Evolutionary conservation across 2,797 vertebrate species (phyloP).

Genomic region (Natrix natrix): DNA sequence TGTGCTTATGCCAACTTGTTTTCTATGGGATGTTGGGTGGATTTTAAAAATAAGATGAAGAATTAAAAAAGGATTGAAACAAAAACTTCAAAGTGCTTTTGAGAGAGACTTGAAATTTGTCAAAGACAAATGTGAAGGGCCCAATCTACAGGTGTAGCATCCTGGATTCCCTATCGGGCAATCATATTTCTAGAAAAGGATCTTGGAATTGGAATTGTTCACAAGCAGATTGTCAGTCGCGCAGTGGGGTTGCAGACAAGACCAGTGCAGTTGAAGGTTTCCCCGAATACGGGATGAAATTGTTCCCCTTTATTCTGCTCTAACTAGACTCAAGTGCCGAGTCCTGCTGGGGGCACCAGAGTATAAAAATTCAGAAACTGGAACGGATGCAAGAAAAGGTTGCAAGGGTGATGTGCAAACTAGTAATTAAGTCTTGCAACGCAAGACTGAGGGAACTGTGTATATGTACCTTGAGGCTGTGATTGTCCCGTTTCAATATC

Average conservation of each 20-base stretch:
- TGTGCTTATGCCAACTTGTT: neutral
- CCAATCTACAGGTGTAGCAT: neutral
- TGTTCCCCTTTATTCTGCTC: neutral
- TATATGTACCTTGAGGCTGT: neutral
- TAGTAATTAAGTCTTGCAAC: neutral
- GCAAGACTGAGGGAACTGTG: neutral
- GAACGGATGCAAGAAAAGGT: neutral
- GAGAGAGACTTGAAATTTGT: neutral
- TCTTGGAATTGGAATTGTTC: neutral
- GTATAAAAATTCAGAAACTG: neutral
- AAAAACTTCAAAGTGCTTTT: neutral
- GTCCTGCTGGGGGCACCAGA: neutral
- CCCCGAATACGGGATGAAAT: neutral
- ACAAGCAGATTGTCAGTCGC: neutral
- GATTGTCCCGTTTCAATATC: neutral
- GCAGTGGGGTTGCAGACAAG: neutral
- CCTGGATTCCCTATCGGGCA: neutral
- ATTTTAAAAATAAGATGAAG: neutral
- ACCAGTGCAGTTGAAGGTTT: neutral
- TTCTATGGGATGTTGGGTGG: neutral
- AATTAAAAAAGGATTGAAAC: neutral
- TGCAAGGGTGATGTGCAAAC: neutral
- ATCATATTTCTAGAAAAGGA: neutral
- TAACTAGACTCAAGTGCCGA: neutral
- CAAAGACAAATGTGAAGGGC: neutral